Conservation (phyloP, 2,888 invertebrate species). For the Acronicta alni region DNA sequence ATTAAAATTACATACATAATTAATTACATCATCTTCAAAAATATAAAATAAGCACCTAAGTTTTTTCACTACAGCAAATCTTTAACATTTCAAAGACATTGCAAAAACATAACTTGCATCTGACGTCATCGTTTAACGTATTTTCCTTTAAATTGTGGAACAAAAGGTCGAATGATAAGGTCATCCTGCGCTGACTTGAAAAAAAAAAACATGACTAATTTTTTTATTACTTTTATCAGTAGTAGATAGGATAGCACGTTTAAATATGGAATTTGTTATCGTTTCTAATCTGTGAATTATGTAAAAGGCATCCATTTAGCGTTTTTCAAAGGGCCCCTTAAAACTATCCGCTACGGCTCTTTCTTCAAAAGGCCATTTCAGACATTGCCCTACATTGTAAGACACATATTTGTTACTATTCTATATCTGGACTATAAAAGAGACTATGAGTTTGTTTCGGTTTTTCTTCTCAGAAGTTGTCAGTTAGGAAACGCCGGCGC, state of each 20-base stretch:
- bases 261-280: no score
- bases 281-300: not conserved
- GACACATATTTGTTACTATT: no score
- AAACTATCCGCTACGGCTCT: no score
- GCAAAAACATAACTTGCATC: slow-evolving; percentile 16
- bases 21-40: slow-evolving; percentile 43
- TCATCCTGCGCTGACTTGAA: slow-evolving; percentile 13
- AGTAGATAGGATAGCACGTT: not conserved
- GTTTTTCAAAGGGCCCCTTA: no score
- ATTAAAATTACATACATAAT: slow-evolving; percentile 38
- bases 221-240: slow-evolving; percentile 33
- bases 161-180: slow-evolving; percentile 45
- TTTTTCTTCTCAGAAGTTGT: no score
- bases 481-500: no score
- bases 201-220: slow-evolving; percentile 22
- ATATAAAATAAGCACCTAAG: slow-evolving; percentile 24
- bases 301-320: not conserved
- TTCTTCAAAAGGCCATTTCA: no score
- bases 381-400: no score
- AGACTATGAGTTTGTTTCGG: no score
- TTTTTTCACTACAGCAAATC: slow-evolving; percentile 26
- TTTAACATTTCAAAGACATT: slow-evolving; percentile 27
- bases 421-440: no score
- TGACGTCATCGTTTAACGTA: slow-evolving; percentile 40
- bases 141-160: slow-evolving; percentile 33